phyloP scores from a whole-genome alignment of 2,797 vertebrate genomes.

The Cygnus olor region DNA sequence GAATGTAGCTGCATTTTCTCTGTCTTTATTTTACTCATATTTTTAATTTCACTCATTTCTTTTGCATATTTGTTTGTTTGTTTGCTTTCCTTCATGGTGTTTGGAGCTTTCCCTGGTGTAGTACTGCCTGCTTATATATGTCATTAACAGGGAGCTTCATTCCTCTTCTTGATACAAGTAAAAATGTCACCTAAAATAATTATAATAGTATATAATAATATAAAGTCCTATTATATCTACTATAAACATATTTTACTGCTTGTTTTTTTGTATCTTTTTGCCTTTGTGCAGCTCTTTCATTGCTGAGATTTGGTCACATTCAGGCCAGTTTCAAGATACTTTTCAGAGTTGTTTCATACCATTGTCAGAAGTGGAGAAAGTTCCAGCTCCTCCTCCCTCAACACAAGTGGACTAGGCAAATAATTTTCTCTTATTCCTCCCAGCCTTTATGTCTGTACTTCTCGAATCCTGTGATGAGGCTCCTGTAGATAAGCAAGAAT shows the following conservation, averaged over 20 bases:
- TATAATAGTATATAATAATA: neutral
- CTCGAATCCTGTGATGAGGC: neutral
- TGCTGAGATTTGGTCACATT: neutral
- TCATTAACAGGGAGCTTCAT: neutral
- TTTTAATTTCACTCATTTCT: neutral
- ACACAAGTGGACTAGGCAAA: neutral
- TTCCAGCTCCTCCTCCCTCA: neutral
- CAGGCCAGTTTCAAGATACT: neutral
- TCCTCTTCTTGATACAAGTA: neutral
- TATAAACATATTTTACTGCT: neutral
- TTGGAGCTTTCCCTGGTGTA: neutral
- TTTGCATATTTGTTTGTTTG: neutral
- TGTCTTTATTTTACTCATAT: neutral
- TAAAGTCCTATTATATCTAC: neutral
- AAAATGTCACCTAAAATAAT: neutral
- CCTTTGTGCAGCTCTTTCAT: neutral
- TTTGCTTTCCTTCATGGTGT: neutral
- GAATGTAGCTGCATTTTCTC: neutral
- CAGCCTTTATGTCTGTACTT: neutral
- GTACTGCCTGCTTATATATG: neutral
- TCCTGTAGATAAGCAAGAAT: neutral
- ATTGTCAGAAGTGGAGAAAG: neutral
- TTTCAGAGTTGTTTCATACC: neutral
- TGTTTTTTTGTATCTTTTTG: neutral
- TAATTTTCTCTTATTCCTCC: neutral